Evolutionary conservation across 1,140 invertebrate species (phyloP), one percentile per base, ranked within the genome.

Genomic region (Pseudomyrmex concolor): DNA sequence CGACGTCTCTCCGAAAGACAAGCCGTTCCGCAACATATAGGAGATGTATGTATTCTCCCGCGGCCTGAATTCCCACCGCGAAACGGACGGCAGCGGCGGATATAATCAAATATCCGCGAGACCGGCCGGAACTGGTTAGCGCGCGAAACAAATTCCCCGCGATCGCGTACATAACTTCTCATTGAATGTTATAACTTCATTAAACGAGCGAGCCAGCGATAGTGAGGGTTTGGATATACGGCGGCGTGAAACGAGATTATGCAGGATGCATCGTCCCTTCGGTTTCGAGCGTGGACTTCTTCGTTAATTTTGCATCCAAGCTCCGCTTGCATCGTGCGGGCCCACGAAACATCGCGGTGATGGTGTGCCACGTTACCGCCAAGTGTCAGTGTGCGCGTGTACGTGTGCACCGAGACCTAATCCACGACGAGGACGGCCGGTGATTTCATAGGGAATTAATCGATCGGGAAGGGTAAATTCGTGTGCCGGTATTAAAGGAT

Each of bases 371-470:
- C 3, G 64, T 15, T 8, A 22, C 34, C 34, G 34, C 34, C 22
- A 4, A n/a, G 5, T n/a, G 15, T 17, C 43, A 10, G 22, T 15
- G 19, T 45, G n/a, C 19, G 50, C 13, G 57, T 22, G 22, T 25
- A 25, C 25, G 57, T 50, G 17, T 76, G 86, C 57, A 66, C 60
- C 84, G 66, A 67, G 57, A 71, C 63, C 80, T 88, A 89, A 88
- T 89, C 86, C 84, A 73, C 84, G 71, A 88, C 87, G 78, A 76
- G 87, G 63, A 88, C 59, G 70, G 63, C 78, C 80, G 84, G 80
- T 86, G 87, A 89, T 88, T 89, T 89, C 87, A 84, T 89, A 89
- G 84, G 86, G 87, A 89, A 89, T 89, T 89, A 89, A 89, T 89
- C 87, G 87, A 88, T 85, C 86, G 86, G 84, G 48, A 67, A 81